Base-by-base conservation (phyloP, 2,113 vertebrate genomes). In the Mesembrinibis cayennensis region DNA sequence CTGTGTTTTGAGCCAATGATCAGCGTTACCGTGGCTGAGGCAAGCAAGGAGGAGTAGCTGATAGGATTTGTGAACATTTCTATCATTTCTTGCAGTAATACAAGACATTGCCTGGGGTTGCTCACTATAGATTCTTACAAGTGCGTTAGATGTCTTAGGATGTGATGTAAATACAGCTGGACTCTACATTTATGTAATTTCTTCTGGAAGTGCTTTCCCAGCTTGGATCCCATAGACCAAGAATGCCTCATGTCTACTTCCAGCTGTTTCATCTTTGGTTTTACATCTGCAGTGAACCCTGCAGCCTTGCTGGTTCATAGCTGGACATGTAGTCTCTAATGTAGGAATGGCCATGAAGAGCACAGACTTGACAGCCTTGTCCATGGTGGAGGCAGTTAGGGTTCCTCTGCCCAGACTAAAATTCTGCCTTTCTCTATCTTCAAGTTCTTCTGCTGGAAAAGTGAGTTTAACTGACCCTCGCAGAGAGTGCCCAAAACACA, bases 101-200 rank as follows among this genome's bases (percentile, higher is more conserved):
- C 42, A 70, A 73, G 29, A 6, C 20, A 2, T 23, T 56, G 13
- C 34, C 44, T 63, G 73, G 14, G 4, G 6, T 16, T 73, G 45
- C 36, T 87, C 36, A 5, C 40, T 47, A 0, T 4, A 27, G 38
- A 14, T 47, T 55, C 23, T 85, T 32, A 55, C 74, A 45, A 38
- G 61, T 8, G 17, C 27, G 3, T 38, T 9, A 42, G 20, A 16
- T 14, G 32, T 19, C 44, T 38, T 82, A 34, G 0, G 3, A 2
- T 29, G 40, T 19, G 22, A 45, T 22, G 2, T 4, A 67, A 74
- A 16, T 8, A 44, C 22, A 40, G 19, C 38, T 56, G 67, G 49
- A 73, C 13, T 2, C 36, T 34, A 8, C 4, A 18, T 30, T 44
- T 26, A 0, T 0, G 7, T 16, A 1, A 36, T 73, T 88, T 50